Percentiles rank a stretch among this genome's conserved stretches.
Evolutionary conservation across 1,140 invertebrate species (phyloP).

Genomic region (Magallana ariakensis): DNA sequence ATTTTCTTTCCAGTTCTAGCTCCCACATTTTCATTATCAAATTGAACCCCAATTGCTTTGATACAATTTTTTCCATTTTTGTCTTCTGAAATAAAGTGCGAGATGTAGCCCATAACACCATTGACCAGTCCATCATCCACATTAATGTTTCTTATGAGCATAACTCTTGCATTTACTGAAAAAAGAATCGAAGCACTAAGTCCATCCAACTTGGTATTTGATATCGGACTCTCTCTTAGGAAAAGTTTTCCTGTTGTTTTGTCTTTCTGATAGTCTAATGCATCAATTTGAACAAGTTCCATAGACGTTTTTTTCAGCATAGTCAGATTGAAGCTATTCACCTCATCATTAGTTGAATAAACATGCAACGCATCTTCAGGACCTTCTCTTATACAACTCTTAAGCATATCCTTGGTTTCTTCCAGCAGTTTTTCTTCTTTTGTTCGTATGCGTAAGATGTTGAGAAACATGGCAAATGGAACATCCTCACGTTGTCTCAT

Average conservation of each 20-base stretch:
- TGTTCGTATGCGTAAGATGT: conserved; percentile 10
- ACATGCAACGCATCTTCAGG: conserved; percentile 37
- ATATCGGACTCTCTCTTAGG: not conserved
- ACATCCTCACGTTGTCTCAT: conserved; percentile 39
- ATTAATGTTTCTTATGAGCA: conserved; percentile 32
- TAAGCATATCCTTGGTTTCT: not conserved
- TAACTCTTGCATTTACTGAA: conserved; percentile 14
- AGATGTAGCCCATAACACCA: conserved; percentile 46
- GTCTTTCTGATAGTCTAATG: conserved; percentile 30
- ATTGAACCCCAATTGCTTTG: not conserved
- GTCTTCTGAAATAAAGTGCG: not conserved
- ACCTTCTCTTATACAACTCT: conserved; percentile 24
- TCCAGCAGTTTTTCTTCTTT: not conserved
- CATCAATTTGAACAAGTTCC: conserved; percentile 22
- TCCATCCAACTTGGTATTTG: conserved; percentile 1
- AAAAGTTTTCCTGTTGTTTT: conserved; percentile 37
- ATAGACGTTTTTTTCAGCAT: not conserved
- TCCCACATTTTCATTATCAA: conserved; percentile 23
- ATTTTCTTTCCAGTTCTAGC: not conserved
- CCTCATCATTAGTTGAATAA: conserved; percentile 41
- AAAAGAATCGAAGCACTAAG: not conserved
- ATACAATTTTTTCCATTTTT: not conserved
- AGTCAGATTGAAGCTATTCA: conserved; percentile 11
- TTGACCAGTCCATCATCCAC: conserved; percentile 50
- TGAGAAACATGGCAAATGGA: conserved; percentile 22